Base-by-base conservation (phyloP, 2,113 vertebrate genomes). In the Rana temporaria region DNA sequence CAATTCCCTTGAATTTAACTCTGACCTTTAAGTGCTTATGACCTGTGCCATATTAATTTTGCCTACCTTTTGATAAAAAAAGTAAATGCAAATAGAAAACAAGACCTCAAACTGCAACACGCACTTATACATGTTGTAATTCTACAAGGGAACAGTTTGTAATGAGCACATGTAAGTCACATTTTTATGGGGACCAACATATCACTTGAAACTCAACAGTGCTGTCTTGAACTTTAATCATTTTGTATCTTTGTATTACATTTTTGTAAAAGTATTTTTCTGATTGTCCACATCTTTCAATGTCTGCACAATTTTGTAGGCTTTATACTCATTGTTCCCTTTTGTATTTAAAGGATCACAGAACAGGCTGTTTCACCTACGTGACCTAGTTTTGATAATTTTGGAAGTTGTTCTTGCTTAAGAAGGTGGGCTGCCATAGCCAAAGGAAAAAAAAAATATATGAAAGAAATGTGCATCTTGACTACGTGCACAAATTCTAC, bases 371-470 rank as follows among this genome's bases (percentile, higher is more conserved):
- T 38, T 62, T 81, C 66, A 68, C 63, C 67, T 63, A 64, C 11
- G 26, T 81, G 79, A 81, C 79, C 67, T 81, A 67, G 42, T 67
- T 81, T 81, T 81, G 79, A 81, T 81, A 81, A 81, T 64, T 81
- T 72, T 81, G 79, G 79, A 60, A 81, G 68, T 67, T 66, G 30
- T 81, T 72, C 68, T 72, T 72, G 17, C 56, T 81, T 53, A 79
- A 64, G 79, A 68, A 72, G 68, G 42, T 71, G 57, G 68, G 67
- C 42, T 71, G 79, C 67, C 34, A 52, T 63, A 81, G 19, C 22
- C 34, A 53, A 20, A 71, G 68, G 63, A 81, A 57, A 80, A 62
- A 30, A 48, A 22, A 81, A 14, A 65, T n/a, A 48, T 38, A 81
- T 19, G 57, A 81, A 69, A 72, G 69, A 64, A 66, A 64, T 20